phyloP scores from a whole-genome alignment of 2,888 invertebrate genomes.

The Allolobophora icterica region DNA sequence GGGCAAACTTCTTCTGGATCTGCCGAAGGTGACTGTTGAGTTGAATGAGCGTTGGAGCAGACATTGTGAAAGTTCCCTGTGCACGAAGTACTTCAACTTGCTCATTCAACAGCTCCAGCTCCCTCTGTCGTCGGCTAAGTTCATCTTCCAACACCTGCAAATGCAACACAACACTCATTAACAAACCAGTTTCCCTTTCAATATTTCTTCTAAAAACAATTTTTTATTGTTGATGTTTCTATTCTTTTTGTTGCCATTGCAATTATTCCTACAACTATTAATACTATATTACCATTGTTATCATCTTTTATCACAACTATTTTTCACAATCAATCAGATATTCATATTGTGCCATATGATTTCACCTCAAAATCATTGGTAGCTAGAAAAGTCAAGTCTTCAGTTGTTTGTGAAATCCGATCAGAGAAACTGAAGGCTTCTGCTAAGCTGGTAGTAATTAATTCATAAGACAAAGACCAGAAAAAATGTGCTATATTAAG shows the following conservation, averaged over 20 bases:
- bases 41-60: not conserved
- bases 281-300: not conserved
- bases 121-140: not conserved
- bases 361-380: no score
- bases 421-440: no score
- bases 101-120: constrained; percentile 20
- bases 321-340: no score
- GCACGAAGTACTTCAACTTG: constrained; percentile 15
- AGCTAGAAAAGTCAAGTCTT: no score
- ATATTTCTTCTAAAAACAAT: not conserved
- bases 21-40: constrained; percentile 25
- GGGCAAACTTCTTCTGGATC: constrained; percentile 13
- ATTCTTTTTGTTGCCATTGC: not conserved
- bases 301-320: not conserved
- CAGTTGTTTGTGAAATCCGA: no score
- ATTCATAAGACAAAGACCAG: no score
- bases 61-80: not conserved
- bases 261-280: not conserved
- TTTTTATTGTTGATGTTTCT: no score
- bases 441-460: no score
- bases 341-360: no score
- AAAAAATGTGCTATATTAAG: no score
- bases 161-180: not conserved
- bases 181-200: not conserved
- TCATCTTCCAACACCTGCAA: constrained; percentile 26